Evolutionary conservation across 1,140 invertebrate genomes (phyloP), one percentile per base, ranked within the genome.

Genomic region (Ceratina japonica): DNA sequence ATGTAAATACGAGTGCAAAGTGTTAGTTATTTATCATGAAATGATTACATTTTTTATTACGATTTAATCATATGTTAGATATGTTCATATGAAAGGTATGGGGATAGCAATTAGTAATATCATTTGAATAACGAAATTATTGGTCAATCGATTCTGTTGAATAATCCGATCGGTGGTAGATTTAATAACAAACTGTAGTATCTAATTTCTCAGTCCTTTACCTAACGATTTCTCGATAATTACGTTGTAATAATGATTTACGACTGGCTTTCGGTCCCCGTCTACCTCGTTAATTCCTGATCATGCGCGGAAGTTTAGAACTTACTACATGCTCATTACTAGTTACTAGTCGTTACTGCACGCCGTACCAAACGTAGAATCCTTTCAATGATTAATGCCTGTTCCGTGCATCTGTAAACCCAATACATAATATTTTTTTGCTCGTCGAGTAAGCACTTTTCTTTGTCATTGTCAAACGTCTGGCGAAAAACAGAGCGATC

Each of bases 161-260:
- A 63, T 72, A 27, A 71, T 54, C 7, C 10, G 18, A 22, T 0
- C 52, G 16, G 56, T 44, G 5, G 16, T 22, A 8, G 22, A 20
- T 63, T 77, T 77, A 77, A 77, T 72, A 54, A 72, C 16, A 63
- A 76, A 72, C 20, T 52, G 52, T 56, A 44, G 68, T 27, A 70
- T 70, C 63, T 83, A 84, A 84, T 84, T 80, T 27, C 79, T 24
- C 16, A 27, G 27, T 51, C 58, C 62, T 63, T 49, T 77, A 20
- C 44, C 22, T 54, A 77, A 72, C 75, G 75, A 77, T 77, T 59
- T 31, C 24, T 22, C 56, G 79, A 84, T 81, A 80, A 85, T 84
- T 85, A 85, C 83, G 82, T 85, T 85, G 82, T 84, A 85, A 84
- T 80, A 80, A 85, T 85, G 83, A 85, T 85, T 84, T 84, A 85